A percentile compares a stretch with the other conserved stretches of the same genome.
Evolutionary conservation across 2,113 vertebrate genomes (phyloP).

Genomic region (Hymenochirus boettgeri): DNA sequence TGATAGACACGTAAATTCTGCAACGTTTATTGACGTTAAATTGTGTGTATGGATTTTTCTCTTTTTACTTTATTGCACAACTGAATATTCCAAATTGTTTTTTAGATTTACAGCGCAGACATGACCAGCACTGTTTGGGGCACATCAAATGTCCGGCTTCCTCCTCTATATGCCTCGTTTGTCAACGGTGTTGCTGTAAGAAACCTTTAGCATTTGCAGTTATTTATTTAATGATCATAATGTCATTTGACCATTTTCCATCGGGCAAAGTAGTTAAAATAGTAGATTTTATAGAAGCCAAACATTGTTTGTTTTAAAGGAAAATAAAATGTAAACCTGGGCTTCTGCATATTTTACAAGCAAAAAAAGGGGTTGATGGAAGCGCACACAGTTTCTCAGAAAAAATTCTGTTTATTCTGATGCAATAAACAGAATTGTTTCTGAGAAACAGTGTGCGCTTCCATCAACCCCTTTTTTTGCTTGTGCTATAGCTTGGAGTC

Average conservation of each 20-base stretch:
- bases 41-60: background rate
- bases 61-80: constrained; percentile 9
- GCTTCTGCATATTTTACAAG: too few relatives aligned
- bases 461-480: too few relatives aligned
- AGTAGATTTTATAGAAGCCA: constrained; percentile 6
- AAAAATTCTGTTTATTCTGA: too few relatives aligned
- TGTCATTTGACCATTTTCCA: background rate
- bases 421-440: too few relatives aligned
- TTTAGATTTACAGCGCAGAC: constrained; percentile 67
- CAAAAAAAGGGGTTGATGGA: too few relatives aligned
- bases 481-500: too few relatives aligned
- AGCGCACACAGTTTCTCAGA: too few relatives aligned
- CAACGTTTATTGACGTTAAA: too few relatives aligned
- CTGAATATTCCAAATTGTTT: constrained; percentile 42
- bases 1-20: too few relatives aligned
- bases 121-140: constrained; percentile 80
- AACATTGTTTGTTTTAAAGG: background rate
- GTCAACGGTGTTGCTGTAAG: constrained; percentile 90
- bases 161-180: constrained; percentile 80
- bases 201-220: too few relatives aligned
- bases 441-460: too few relatives aligned
- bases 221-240: constrained; percentile 38
- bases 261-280: constrained; percentile 12
- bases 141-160: constrained; percentile 59
- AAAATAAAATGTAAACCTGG: too few relatives aligned